Percentiles rank a stretch among this genome's conserved stretches.
Evolutionary conservation across 37 sponge, comb jelly and placozoan genomes (phyloP).

Genomic region (Chondrilla cf. caribensis): DNA sequence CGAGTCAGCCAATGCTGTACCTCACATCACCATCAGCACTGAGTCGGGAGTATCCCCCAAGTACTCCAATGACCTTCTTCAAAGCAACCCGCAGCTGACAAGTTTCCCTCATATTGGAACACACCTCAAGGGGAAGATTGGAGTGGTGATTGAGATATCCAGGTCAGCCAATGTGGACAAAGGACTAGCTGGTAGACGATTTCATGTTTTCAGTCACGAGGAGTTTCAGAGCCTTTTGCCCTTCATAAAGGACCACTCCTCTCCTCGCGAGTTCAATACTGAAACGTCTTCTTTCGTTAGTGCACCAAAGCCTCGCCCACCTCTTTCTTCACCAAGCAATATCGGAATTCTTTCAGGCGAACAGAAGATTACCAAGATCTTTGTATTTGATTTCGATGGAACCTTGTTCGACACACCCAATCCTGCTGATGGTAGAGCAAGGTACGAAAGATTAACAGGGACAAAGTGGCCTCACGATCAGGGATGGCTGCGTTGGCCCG

Average conservation of each 20-base stretch:
- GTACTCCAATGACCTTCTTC: constrained; percentile 63
- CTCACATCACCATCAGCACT: constrained; percentile 87
- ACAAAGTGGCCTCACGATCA: constrained; percentile 55
- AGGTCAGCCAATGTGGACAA: background rate
- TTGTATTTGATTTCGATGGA: constrained; percentile 87
- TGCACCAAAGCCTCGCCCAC: background rate
- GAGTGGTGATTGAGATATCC: background rate
- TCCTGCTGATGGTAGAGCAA: constrained; percentile 48
- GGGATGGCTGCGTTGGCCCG: constrained; percentile 61
- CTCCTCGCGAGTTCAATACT: too few relatives aligned
- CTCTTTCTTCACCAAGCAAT: background rate
- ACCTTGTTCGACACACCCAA: constrained; percentile 74
- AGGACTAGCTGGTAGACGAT: background rate
- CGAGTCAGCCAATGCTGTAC: constrained; percentile 31
- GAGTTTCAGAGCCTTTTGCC: constrained; percentile 1
- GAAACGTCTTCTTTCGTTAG: too few relatives aligned
- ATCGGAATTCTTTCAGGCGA: constrained; percentile 47
- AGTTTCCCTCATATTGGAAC: background rate
- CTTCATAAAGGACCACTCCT: background rate
- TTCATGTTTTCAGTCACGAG: constrained; percentile 8
- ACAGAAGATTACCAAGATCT: constrained; percentile 56
- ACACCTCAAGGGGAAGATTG: constrained; percentile 16
- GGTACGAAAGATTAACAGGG: constrained; percentile 64
- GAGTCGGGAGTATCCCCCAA: constrained; percentile 38
- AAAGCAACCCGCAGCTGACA: background rate